Evolutionary conservation across 2,113 vertebrate species (phyloP), one percentile per base, ranked within the genome.

Genomic region (Pelusios castaneus): DNA sequence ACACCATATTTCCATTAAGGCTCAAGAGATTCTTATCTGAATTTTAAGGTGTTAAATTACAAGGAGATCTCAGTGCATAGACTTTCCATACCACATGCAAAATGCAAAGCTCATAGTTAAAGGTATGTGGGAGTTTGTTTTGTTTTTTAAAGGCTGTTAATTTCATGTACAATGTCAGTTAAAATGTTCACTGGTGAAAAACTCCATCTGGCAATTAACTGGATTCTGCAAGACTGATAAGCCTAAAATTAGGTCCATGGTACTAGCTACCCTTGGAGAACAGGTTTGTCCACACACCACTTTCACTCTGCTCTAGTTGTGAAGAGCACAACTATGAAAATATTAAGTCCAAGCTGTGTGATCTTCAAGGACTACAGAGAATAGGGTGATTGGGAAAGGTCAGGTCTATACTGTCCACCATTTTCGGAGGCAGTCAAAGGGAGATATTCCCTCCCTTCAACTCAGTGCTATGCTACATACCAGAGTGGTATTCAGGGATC

Each of bases 151-250:
- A 21, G 5, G 34, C 6, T 80, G 43, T 21, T 85, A 85, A 34
- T 84, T 91, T 14, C 43, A 84, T 41, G n/a, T 77, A 21, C 91
- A 55, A 10, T n/a, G 88, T 58, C 43, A 91, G 5, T 38, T 88
- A 45, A 94, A 45, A 24, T 8, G 25, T 27, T 0, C 25, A 45
- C 34, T 47, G 58, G 90, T 73, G 56, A 84, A 90, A 76, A 80
- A 76, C 76, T 54, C 45, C 76, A 88, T 63, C 45, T 93, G 5
- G 27, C 87, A 82, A 85, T 89, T 89, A 84, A 77, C 92, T 95
- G 88, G 12, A 80, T 21, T 88, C 13, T 8, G 3, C 21, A 63
- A 70, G 52, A 38, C 60, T n/a, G 45, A 79, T 1, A 86, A 56
- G 56, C 38, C 80, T 91, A 49, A 79, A 93, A 84, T 67, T 89